A percentile compares a stretch with the other conserved stretches of the same genome.
These are phyloP conservation scores for Dermochelys coriacea DNA, from an alignment of 2,797 vertebrate genomes.

Conservation along the genomic window DNA sequence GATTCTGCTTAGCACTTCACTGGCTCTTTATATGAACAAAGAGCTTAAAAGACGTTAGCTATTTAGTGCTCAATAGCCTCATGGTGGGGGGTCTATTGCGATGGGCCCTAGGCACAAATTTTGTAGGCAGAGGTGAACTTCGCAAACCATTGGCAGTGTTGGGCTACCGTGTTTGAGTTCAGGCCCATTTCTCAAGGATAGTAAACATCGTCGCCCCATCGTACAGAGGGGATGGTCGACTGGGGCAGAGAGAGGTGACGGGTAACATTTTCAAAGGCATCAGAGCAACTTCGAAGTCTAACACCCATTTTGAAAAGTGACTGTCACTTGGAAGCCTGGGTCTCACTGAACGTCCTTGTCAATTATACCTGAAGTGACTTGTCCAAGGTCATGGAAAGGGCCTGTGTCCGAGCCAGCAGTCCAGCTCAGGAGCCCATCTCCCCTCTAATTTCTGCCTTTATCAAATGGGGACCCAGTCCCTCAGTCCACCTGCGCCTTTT, in stretches of 20 bases:
- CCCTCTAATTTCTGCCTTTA: fast-evolving
- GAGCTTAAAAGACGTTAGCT: background rate
- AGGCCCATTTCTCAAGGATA: background rate
- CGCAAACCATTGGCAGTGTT: background rate
- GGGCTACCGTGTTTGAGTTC: background rate
- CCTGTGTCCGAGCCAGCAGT: background rate
- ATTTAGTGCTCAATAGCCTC: background rate
- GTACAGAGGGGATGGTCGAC: background rate
- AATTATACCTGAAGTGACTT: background rate
- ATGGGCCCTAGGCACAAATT: fast-evolving
- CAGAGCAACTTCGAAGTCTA: background rate
- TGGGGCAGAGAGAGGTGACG: background rate
- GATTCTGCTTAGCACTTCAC: background rate
- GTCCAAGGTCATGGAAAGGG: fast-evolving
- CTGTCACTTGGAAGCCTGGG: background rate
- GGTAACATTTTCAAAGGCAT: background rate
- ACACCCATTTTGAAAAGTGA: background rate
- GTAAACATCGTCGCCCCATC: fast-evolving
- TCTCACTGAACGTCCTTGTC: background rate
- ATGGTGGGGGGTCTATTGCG: background rate
- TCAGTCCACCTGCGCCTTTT: fast-evolving
- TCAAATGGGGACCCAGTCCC: background rate
- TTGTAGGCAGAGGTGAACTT: background rate
- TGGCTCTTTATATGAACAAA: background rate
- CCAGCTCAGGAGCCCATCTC: background rate